Percentiles rank a stretch among this genome's conserved stretches.
phyloP scores from a whole-genome alignment of 2,888 invertebrate species.

The Cancer borealis region DNA sequence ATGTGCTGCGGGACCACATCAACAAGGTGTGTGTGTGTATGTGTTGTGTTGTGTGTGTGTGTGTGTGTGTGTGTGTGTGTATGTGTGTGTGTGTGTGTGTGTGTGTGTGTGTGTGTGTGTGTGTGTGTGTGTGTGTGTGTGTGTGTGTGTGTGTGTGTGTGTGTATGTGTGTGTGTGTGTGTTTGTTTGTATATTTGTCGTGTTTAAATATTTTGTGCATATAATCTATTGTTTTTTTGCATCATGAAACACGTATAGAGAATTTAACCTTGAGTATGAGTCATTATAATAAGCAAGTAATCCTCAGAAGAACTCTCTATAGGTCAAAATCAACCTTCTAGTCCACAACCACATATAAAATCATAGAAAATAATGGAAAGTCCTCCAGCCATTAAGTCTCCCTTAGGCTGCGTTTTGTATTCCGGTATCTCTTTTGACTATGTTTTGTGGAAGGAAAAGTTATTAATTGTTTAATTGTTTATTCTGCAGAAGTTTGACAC shows the following conservation, averaged over 20 bases:
- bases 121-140: slow-evolving; percentile 15
- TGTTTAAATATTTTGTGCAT: too few species aligned
- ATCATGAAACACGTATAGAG: not conserved
- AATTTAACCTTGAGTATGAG: too few species aligned
- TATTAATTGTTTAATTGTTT: too few species aligned
- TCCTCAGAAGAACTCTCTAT: too few species aligned
- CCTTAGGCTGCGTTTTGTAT: too few species aligned
- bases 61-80: slow-evolving; percentile 20
- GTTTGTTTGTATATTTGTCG: not conserved
- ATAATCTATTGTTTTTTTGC: not conserved
- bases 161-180: not conserved
- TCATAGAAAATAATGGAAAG: too few species aligned
- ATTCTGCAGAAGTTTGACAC: slow-evolving; percentile 54
- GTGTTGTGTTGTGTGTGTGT: slow-evolving; percentile 20
- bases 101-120: not conserved
- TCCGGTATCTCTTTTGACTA: too few species aligned
- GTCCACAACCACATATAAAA: too few species aligned
- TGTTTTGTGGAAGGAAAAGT: too few species aligned
- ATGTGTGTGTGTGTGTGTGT: not conserved
- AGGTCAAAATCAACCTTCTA: too few species aligned
- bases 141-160: slow-evolving; percentile 20
- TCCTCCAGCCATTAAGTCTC: too few species aligned
- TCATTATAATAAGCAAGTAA: too few species aligned
- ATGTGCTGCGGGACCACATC: slow-evolving; percentile 3
- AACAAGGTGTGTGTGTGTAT: slow-evolving; percentile 18